phyloP scores from a whole-genome alignment of 2,113 vertebrate genomes.

The Furnarius figulus region DNA sequence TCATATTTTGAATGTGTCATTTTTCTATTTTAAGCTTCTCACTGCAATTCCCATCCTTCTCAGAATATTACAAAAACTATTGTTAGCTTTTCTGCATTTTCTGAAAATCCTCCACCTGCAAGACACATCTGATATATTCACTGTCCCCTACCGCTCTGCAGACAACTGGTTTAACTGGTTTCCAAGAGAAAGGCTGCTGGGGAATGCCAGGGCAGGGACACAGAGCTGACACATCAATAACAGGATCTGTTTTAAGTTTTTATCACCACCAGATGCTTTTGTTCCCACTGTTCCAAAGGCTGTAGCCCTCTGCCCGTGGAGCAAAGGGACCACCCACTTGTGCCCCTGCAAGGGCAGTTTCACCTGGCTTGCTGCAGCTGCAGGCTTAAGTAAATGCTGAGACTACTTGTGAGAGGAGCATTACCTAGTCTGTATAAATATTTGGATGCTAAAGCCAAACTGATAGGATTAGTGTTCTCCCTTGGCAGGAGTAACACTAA shows the following conservation, averaged over 20 bases:
- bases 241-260: background rate
- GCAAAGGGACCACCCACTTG: background rate
- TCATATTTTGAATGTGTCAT: background rate
- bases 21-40: background rate
- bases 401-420: background rate
- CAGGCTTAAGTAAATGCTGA: background rate
- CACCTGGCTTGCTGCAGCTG: background rate
- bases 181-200: background rate
- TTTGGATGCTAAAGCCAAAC: background rate
- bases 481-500: background rate
- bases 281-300: background rate
- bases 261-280: background rate
- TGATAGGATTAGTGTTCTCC: rapidly evolving
- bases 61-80: background rate
- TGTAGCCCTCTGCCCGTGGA: background rate
- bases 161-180: background rate
- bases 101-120: background rate
- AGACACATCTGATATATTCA: rapidly evolving
- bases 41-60: background rate
- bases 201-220: background rate
- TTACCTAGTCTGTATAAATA: background rate
- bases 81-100: rapidly evolving
- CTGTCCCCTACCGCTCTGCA: background rate
- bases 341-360: background rate
- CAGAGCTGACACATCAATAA: background rate